Evolutionary conservation across 2,113 vertebrate species (phyloP).

Genomic region (Baryphthengus martii): DNA sequence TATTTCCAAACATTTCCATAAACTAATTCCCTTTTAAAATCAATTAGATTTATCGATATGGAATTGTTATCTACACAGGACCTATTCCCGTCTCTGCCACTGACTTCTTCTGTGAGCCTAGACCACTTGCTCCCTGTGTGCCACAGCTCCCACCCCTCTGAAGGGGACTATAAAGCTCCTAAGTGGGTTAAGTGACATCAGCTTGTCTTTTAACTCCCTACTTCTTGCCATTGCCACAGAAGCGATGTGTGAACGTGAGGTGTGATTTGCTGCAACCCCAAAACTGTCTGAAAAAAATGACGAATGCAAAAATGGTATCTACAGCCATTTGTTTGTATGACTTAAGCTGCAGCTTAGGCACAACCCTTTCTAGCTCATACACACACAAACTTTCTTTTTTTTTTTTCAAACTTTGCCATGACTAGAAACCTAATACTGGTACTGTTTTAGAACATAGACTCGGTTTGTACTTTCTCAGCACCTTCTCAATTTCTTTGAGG

Average conservation of each 20-base stretch:
- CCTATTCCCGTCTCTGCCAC: neutral
- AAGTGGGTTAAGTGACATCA: neutral
- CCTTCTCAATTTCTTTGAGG: neutral
- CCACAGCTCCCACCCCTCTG: neutral
- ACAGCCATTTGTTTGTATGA: neutral
- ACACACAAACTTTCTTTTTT: neutral
- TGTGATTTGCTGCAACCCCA: neutral
- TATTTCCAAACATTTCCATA: neutral
- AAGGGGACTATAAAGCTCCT: neutral
- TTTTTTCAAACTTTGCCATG: neutral
- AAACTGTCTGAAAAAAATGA: neutral
- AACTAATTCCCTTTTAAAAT: neutral
- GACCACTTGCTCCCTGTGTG: neutral
- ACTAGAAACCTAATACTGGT: neutral
- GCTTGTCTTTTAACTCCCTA: neutral
- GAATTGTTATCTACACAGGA: neutral
- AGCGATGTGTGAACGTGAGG: neutral
- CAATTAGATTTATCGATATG: neutral
- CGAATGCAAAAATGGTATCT: neutral
- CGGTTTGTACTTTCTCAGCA: neutral
- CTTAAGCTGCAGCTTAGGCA: neutral
- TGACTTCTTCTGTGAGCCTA: neutral
- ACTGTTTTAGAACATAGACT: neutral
- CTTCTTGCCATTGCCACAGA: neutral
- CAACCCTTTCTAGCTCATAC: neutral